Conservation (phyloP, 2,797 vertebrate species). For the Karalla daura region DNA sequence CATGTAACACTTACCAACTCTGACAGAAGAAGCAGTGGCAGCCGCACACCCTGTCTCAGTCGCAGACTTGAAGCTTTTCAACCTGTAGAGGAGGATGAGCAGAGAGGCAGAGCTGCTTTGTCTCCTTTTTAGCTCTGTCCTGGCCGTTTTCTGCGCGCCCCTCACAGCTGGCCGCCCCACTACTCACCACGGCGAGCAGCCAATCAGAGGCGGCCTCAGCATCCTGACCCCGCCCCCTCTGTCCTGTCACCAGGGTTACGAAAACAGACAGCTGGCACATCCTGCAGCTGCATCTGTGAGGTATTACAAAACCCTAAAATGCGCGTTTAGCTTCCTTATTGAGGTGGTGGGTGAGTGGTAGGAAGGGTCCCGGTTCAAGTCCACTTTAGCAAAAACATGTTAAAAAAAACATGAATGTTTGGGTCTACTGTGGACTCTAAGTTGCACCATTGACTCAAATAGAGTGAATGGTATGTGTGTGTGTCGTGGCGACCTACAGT, state of each 20-base stretch:
- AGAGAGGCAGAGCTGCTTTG: conserved; percentile 40
- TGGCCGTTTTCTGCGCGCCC: conserved; percentile 18
- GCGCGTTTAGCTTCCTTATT: background rate
- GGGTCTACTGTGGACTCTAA: background rate
- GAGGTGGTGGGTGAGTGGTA: background rate
- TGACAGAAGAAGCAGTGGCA: background rate
- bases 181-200: conserved; percentile 28
- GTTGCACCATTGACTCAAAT: too few relatives aligned
- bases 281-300: background rate
- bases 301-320: background rate
- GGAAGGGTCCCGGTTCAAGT: background rate
- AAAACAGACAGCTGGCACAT: conserved; percentile 31
- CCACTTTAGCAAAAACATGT: background rate
- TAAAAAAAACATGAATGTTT: background rate
- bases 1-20: conserved; percentile 57
- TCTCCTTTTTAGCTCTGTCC: conserved; percentile 38
- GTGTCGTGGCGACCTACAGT: too few relatives aligned
- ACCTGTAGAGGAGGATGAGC: conserved; percentile 31
- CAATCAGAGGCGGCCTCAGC: conserved; percentile 73
- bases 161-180: conserved; percentile 63
- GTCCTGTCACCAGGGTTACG: conserved; percentile 47
- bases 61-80: background rate
- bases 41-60: background rate
- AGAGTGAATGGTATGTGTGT: too few relatives aligned
- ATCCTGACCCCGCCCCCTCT: conserved; percentile 69